These are phyloP conservation scores for Scaptomyza hsui DNA, from an alignment of 1,140 invertebrate genomes.

Conservation along the genomic window DNA sequence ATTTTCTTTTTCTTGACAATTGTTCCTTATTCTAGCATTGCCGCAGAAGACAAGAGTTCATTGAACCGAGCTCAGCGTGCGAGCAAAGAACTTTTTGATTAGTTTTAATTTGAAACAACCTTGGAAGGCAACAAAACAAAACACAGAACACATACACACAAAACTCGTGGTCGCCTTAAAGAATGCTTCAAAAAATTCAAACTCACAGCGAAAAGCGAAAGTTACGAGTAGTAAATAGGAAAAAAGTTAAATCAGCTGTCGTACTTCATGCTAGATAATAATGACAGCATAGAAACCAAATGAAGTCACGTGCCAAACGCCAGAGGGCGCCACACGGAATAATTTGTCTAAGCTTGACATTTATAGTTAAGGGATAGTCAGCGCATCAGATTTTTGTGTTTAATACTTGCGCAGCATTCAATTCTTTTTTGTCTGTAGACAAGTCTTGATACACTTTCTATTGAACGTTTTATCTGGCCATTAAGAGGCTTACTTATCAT, in stretches of 20 bases:
- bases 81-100: constrained; percentile 66
- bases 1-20: background rate
- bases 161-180: constrained; percentile 4
- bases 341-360: constrained; percentile 17
- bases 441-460: too few relatives aligned
- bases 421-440: too few relatives aligned
- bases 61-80: constrained; percentile 53
- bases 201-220: background rate
- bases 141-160: constrained; percentile 27
- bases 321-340: constrained; percentile 40
- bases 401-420: background rate
- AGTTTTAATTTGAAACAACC: constrained; percentile 58
- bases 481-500: too few relatives aligned
- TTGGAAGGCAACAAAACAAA: constrained; percentile 5
- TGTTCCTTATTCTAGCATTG: constrained; percentile 2
- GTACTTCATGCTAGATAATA: background rate
- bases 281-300: constrained; percentile 41
- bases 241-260: constrained; percentile 26
- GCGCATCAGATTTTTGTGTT: constrained; percentile 1
- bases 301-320: constrained; percentile 67
- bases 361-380: constrained; percentile 25
- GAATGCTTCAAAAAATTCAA: constrained; percentile 26
- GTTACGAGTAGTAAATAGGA: constrained; percentile 10
- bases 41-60: constrained; percentile 33
- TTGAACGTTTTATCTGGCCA: too few relatives aligned